Percentiles rank a stretch among this genome's conserved stretches.
Conservation (phyloP, 1,140 invertebrate species). For the Homalodisca vitripennis region DNA sequence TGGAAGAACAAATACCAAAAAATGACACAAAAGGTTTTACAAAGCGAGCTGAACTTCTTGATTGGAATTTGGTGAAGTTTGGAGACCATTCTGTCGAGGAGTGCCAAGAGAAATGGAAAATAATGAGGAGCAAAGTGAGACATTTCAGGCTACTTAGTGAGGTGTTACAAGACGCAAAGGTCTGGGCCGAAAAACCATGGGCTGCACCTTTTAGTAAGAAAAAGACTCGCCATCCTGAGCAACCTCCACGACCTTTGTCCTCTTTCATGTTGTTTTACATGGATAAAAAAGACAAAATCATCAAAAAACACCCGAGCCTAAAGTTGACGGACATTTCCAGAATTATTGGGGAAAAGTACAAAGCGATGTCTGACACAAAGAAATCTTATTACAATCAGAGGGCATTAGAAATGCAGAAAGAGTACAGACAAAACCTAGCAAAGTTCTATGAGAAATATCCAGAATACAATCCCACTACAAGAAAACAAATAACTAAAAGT, state of each 20-base stretch:
- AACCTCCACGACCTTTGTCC: neutral
- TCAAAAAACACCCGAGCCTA: neutral
- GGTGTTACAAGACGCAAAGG: conserved; percentile 10
- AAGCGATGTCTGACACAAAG: neutral
- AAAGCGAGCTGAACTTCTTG: neutral
- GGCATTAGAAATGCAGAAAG: neutral
- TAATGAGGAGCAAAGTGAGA: neutral
- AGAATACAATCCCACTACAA: no score
- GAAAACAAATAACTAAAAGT: no score
- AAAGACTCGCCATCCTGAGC: neutral
- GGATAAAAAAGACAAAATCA: neutral
- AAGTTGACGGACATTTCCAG: neutral
- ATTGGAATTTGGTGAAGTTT: conserved; percentile 2
- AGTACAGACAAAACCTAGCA: neutral
- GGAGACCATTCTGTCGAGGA: neutral
- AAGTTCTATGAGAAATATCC: no score
- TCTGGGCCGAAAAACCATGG: conserved; percentile 13
- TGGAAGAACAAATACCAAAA: conserved; percentile 17
- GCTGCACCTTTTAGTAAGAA: neutral
- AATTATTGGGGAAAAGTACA: neutral
- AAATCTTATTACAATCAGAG: neutral
- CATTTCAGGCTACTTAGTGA: neutral
- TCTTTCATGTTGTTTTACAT: neutral
- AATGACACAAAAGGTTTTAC: neutral
- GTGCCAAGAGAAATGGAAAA: conserved; percentile 10